Evolutionary conservation across 2,113 vertebrate genomes (phyloP).

Genomic region (Pseudorectes ferrugineus): DNA sequence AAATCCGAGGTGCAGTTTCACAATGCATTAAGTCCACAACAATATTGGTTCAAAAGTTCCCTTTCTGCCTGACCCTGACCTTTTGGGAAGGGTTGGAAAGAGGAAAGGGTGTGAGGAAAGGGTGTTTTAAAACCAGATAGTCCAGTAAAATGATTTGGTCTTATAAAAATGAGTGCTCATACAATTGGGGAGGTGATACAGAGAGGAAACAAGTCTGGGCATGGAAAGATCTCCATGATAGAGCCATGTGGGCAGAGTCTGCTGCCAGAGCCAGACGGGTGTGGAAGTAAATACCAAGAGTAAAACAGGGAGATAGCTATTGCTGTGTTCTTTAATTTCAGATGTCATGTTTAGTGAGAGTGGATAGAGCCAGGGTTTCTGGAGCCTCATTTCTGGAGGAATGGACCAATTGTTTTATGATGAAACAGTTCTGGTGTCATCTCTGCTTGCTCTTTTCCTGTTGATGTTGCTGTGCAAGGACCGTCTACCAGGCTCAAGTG

Average conservation of each 20-base stretch:
- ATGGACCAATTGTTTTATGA: neutral
- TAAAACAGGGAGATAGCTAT: neutral
- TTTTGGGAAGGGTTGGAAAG: neutral
- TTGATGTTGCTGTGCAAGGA: neutral
- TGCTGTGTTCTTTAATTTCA: neutral
- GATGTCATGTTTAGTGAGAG: neutral
- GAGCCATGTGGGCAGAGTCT: neutral
- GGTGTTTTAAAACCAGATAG: neutral
- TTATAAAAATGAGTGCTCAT: neutral
- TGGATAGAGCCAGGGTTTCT: neutral
- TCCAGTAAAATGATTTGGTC: neutral
- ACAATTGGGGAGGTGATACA: neutral
- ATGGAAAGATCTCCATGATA: neutral
- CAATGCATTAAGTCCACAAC: conserved; percentile 10
- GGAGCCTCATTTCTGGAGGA: neutral
- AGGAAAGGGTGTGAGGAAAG: conserved; percentile 18
- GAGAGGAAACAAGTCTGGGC: neutral
- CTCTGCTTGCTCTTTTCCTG: neutral
- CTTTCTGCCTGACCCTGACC: conserved; percentile 14
- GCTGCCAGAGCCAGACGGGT: neutral
- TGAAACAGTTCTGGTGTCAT: neutral
- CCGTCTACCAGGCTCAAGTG: neutral
- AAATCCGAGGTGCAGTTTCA: conserved; percentile 42
- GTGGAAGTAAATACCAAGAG: neutral
- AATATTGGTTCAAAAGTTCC: conserved; percentile 26